A percentile compares a stretch with the other conserved stretches of the same genome.
Evolutionary conservation across 2,113 vertebrate species (phyloP).

Genomic region (Apodemus speciosus): DNA sequence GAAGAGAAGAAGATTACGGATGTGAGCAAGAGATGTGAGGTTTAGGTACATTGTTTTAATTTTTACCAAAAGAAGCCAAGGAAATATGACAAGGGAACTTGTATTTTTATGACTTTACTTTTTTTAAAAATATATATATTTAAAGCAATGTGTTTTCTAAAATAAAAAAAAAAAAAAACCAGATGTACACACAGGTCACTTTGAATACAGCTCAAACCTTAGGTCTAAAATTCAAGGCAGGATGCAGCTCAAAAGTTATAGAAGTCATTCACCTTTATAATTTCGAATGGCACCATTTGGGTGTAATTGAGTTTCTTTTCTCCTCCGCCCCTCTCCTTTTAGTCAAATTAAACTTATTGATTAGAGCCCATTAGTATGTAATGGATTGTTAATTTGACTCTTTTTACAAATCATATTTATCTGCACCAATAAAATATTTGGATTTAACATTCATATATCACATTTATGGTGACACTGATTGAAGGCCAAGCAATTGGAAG

Average conservation of each 20-base stretch:
- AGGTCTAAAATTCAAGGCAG: not conserved
- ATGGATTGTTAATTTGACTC: constrained; percentile 88
- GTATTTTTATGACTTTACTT: not conserved
- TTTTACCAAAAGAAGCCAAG: not conserved
- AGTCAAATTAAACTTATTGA: constrained; percentile 86
- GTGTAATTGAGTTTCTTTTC: constrained; percentile 73
- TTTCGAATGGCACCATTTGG: constrained; percentile 68
- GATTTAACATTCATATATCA: constrained; percentile 73
- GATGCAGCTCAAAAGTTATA: constrained; percentile 3
- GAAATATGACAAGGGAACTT: not conserved
- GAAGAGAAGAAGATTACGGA: not conserved
- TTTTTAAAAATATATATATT: not conserved
- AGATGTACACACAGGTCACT: not conserved
- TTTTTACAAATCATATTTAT: constrained; percentile 87
- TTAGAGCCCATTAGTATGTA: constrained; percentile 85
- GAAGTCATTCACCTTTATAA: constrained; percentile 50
- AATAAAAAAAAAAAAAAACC: constrained; percentile 24
- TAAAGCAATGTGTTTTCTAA: not conserved
- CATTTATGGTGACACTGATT: constrained; percentile 72
- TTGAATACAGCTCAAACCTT: not conserved
- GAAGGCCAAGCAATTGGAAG: constrained; percentile 66
- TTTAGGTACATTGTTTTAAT: not conserved
- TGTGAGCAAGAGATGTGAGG: not conserved
- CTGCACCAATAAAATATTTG: constrained; percentile 80
- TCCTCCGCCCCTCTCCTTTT: constrained; percentile 74